These are phyloP conservation scores for Phycodurus eques DNA, from an alignment of 2,113 vertebrate genomes.

Conservation along the genomic window DNA sequence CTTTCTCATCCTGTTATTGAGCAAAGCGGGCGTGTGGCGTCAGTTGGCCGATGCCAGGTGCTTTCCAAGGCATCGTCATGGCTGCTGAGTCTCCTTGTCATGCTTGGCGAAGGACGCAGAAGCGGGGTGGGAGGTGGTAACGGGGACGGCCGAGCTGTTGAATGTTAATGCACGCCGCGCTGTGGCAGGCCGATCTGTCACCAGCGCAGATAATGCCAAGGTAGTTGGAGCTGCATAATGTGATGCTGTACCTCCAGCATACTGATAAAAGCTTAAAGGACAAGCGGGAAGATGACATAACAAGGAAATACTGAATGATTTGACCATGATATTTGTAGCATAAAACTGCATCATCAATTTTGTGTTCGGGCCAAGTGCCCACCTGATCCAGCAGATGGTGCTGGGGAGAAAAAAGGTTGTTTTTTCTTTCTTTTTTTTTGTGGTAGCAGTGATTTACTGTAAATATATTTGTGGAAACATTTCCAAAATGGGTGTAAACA, in stretches of 20 bases:
- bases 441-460: too few species aligned
- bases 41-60: constrained; percentile 52
- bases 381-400: not conserved
- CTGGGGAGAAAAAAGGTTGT: not conserved
- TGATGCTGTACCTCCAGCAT: constrained; percentile 61
- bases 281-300: constrained; percentile 43
- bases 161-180: constrained; percentile 63
- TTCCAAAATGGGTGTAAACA: not conserved
- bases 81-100: constrained; percentile 58
- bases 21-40: constrained; percentile 20
- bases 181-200: constrained; percentile 67
- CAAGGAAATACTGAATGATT: constrained; percentile 3
- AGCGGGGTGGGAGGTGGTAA: constrained; percentile 32
- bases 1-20: constrained; percentile 28
- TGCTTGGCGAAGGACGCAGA: constrained; percentile 13
- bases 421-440: too few species aligned
- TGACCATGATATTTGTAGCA: not conserved
- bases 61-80: constrained; percentile 53
- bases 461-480: too few species aligned
- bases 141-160: constrained; percentile 59
- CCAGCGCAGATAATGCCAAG: constrained; percentile 64
- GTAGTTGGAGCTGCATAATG: constrained; percentile 67
- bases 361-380: not conserved
- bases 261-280: constrained; percentile 64
- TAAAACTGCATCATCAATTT: not conserved